These are phyloP conservation scores for Rhinoderma darwinii DNA, from an alignment of 2,113 vertebrate species.

Conservation along the genomic window DNA sequence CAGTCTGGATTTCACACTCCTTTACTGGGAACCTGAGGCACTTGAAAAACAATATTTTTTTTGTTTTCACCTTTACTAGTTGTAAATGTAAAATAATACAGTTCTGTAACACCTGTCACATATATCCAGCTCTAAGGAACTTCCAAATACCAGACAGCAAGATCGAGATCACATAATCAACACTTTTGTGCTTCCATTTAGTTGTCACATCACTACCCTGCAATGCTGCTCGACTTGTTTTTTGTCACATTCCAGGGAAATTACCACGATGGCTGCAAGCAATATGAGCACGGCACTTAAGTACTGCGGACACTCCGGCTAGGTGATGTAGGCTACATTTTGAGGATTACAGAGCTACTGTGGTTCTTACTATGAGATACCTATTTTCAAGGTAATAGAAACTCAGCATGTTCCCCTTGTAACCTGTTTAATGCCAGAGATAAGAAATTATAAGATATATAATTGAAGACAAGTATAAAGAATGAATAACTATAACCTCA, in stretches of 20 bases:
- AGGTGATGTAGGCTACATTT: not conserved
- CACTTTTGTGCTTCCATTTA: not conserved
- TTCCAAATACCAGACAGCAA: not conserved
- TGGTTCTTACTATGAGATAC: no score
- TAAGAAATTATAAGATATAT: not conserved
- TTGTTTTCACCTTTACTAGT: not conserved
- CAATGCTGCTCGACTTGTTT: not conserved
- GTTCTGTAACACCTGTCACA: conserved; percentile 11
- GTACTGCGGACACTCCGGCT: no score
- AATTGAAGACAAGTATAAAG: not conserved
- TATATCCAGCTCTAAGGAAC: not conserved
- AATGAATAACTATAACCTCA: not conserved
- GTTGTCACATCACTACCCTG: not conserved
- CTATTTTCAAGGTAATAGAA: no score
- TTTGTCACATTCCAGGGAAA: not conserved
- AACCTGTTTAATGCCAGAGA: not conserved
- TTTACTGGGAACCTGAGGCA: not conserved
- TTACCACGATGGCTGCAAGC: not conserved
- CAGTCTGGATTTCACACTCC: not conserved
- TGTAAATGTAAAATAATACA: conserved; percentile 17
- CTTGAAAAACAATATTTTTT: not conserved
- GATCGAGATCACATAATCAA: not conserved
- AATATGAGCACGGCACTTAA: not conserved
- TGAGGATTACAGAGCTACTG: not conserved
- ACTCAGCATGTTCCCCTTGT: no score